Conservation (phyloP, 1,140 invertebrate genomes). For the Ostrea denselamellosa region DNA sequence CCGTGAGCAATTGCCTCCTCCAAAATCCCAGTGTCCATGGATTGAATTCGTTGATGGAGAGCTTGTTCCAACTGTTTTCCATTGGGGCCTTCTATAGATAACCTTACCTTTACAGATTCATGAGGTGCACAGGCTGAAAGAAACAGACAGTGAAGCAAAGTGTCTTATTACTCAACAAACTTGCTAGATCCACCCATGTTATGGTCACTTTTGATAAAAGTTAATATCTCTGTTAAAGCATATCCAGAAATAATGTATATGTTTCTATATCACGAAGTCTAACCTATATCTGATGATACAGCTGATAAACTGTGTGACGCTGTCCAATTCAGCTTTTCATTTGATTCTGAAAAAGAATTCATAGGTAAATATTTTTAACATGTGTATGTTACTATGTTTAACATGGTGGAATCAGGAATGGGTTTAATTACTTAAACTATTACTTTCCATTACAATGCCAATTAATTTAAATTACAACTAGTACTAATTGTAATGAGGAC, state of each 20-base stretch:
- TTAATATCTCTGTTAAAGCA: too few relatives aligned
- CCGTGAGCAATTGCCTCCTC: constrained; percentile 12
- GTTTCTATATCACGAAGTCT: background rate
- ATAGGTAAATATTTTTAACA: background rate
- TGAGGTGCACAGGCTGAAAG: background rate
- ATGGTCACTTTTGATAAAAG: too few relatives aligned
- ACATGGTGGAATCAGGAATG: too few relatives aligned
- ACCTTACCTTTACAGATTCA: background rate
- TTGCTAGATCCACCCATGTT: too few relatives aligned
- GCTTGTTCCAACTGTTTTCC: background rate
- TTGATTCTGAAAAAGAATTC: background rate
- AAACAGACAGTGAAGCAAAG: background rate
- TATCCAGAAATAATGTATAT: too few relatives aligned
- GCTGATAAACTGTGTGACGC: background rate
- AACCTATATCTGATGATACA: background rate
- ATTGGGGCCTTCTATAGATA: background rate
- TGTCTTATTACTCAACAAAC: too few relatives aligned
- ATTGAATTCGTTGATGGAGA: background rate
- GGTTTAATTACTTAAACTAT: too few relatives aligned
- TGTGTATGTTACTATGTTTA: background rate
- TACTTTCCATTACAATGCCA: too few relatives aligned
- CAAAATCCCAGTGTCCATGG: background rate
- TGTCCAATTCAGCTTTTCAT: background rate
- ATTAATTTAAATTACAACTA: too few relatives aligned
- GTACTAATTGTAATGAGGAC: too few relatives aligned